Evolutionary conservation across 53 echinoderm and acorn worm genomes (phyloP).

Genomic region (Pentamera pediparva): DNA sequence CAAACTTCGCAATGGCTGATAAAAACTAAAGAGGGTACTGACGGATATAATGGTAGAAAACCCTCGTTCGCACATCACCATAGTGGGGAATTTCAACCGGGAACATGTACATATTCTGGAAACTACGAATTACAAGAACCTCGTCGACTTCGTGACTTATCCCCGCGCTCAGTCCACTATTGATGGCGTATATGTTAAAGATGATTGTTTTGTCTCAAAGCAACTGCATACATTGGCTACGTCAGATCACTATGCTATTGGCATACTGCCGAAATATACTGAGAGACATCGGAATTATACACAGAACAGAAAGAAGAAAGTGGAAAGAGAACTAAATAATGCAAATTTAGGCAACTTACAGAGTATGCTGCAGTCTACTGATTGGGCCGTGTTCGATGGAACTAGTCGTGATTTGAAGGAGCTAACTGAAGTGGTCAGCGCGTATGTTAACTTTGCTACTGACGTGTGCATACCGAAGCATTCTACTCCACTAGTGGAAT

Average conservation of each 20-base stretch:
- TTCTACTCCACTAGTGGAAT: background rate
- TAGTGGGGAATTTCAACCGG: background rate
- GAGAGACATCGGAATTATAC: too few relatives aligned
- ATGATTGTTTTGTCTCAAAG: background rate
- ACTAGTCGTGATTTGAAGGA: background rate
- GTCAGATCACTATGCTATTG: background rate
- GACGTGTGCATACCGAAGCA: background rate
- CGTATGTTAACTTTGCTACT: background rate
- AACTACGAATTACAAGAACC: background rate
- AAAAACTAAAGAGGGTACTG: background rate
- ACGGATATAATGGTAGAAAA: background rate
- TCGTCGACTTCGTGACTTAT: background rate
- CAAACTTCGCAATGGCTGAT: background rate
- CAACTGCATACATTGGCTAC: background rate
- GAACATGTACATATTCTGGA: background rate
- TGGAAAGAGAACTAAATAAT: background rate
- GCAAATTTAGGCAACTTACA: background rate
- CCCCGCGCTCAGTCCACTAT: background rate
- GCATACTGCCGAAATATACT: background rate
- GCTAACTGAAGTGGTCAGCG: background rate
- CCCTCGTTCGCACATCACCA: background rate
- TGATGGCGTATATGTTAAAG: background rate
- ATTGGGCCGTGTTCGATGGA: background rate
- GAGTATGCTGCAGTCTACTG: background rate
- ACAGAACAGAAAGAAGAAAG: background rate